Evolutionary conservation across 2,888 invertebrate species (phyloP), one percentile per base, ranked within the genome.

Genomic region (Dugesia japonica): DNA sequence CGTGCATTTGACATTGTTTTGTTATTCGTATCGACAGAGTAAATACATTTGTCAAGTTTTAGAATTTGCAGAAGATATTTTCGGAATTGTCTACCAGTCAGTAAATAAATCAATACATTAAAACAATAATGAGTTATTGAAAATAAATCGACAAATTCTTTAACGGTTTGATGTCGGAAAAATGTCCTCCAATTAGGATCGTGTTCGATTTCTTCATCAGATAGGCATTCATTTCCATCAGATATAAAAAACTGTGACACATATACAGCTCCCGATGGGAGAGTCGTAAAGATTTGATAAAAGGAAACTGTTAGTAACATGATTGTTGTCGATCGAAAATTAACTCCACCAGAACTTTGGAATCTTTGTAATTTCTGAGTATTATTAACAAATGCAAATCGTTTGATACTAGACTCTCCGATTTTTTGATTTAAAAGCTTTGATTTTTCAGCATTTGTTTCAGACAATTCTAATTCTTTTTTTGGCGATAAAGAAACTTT

Each of bases 251-350:
- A 75, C 56, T 81, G 80, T 28, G 82, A 76, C 9, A 81, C 80
- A 78, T 83, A 84, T 1, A 84, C 82, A 56, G 84, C 79, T 0
- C 83, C 83, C 27, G 82, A 83, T 1, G 84, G 84, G 4, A 84
- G 79, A 72, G 83, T 81, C 17, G 83, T 84, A 76, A 83, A 80
- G 28, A 84, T 84, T 17, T 84, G 81, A 79, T 83, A 84, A 79
- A 84, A 84, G 0, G 84, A 84, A 1, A 84, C 83, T 0, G 82
- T 81, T 23, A 84, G 79, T 0, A 84, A 79, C 28, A 83, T 83
- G 26, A 82, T 80, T 1, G 84, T 84, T 0, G 83, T 83, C 1
- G 84, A 75, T 4, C 75, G 75, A 28, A 75, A 75, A 31, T 38
- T 73, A 20, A 26, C 38, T 4, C 28, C 74, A 15, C 38, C 74